phyloP scores from a whole-genome alignment of 1,140 invertebrate species.

The Drosophila takahashii region DNA sequence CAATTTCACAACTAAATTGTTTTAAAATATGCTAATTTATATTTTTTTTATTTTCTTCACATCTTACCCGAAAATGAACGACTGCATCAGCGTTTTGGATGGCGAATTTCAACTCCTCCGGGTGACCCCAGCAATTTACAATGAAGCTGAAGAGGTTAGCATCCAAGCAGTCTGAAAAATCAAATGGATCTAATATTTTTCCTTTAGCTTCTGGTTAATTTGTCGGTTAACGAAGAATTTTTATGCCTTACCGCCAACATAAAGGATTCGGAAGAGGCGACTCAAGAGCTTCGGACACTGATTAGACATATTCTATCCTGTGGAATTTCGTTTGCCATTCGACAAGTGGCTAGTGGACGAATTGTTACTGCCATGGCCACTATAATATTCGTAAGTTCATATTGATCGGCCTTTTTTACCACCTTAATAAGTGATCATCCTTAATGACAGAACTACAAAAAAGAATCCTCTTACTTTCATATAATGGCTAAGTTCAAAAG shows the following conservation, averaged over 20 bases:
- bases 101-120: not conserved
- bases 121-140: constrained; percentile 3
- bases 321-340: constrained; percentile 86
- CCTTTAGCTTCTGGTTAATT: not conserved
- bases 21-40: no score
- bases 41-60: not conserved
- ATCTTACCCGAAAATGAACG: not conserved
- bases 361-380: constrained; percentile 86
- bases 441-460: constrained; percentile 46
- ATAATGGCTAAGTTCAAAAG: constrained; percentile 86
- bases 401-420: no score
- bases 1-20: not conserved
- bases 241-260: not conserved
- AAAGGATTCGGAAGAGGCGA: constrained; percentile 80
- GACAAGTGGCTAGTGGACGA: constrained; percentile 86
- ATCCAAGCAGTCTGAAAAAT: not conserved
- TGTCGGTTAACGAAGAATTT: constrained; percentile 7
- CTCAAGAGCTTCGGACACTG: constrained; percentile 77
- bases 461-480: constrained; percentile 85
- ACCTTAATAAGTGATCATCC: not conserved
- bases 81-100: not conserved
- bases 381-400: constrained; percentile 18
- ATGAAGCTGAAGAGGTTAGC: constrained; percentile 7
- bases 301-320: constrained; percentile 70
- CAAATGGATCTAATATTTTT: not conserved